A percentile compares a stretch with the other conserved stretches of the same genome.
These are phyloP conservation scores for Fregata magnificens DNA, from an alignment of 2,113 vertebrate genomes.

Conservation along the genomic window DNA sequence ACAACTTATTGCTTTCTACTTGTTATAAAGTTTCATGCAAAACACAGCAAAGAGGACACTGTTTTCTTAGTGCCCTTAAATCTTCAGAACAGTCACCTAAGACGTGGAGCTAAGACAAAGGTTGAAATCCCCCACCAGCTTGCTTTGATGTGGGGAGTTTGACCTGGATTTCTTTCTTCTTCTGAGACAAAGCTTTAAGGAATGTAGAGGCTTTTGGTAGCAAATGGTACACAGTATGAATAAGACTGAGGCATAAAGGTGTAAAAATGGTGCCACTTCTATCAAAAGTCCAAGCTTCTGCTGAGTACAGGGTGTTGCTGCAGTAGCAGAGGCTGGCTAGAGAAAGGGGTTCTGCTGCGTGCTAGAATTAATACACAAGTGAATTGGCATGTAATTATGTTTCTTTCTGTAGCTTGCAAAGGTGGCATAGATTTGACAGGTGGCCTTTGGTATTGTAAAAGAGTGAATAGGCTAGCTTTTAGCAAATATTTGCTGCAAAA, in stretches of 20 bases:
- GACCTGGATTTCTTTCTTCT: constrained; percentile 42
- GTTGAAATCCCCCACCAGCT: constrained; percentile 35
- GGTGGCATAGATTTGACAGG: background rate
- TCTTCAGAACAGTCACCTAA: constrained; percentile 23
- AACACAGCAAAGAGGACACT: background rate
- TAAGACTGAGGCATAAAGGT: background rate
- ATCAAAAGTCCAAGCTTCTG: background rate
- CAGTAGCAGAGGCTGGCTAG: background rate
- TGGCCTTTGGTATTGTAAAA: background rate
- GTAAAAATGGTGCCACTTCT: background rate
- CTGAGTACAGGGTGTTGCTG: background rate
- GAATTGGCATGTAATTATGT: background rate
- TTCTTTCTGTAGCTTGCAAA: background rate
- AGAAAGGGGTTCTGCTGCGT: background rate
- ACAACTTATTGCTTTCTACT: background rate
- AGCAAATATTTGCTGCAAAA: background rate
- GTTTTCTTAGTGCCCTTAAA: constrained; percentile 25
- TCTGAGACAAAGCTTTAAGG: constrained; percentile 49
- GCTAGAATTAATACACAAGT: background rate
- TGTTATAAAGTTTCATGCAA: constrained; percentile 17
- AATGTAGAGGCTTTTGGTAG: constrained; percentile 5
- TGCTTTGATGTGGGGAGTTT: constrained; percentile 28
- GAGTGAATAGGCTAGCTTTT: background rate
- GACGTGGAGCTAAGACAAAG: constrained; percentile 10
- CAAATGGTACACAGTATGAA: constrained; percentile 8